Percentiles rank a stretch among this genome's conserved stretches.
These are phyloP conservation scores for Lucifuga dentata DNA, from an alignment of 2,113 vertebrate species.

Conservation along the genomic window DNA sequence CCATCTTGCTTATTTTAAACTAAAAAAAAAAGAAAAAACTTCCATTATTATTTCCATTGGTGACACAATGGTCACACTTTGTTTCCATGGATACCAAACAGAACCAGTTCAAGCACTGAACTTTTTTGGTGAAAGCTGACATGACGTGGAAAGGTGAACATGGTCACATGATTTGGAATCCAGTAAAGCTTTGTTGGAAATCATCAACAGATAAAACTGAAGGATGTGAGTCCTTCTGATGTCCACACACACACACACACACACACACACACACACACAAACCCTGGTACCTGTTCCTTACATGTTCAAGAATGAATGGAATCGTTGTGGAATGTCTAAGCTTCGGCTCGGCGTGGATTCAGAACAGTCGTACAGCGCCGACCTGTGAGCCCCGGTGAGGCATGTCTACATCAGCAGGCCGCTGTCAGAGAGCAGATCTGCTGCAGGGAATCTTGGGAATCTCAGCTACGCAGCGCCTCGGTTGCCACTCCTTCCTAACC, in stretches of 20 bases:
- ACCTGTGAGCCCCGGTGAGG: slow-evolving; percentile 46
- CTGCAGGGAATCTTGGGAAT: slow-evolving; percentile 75
- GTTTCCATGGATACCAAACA: too few species aligned
- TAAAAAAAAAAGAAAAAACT: too few species aligned
- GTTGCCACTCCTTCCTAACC: slow-evolving; percentile 48
- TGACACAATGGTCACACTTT: too few species aligned
- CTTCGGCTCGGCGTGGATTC: slow-evolving; percentile 36
- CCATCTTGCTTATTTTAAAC: too few species aligned
- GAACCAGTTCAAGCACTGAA: too few species aligned
- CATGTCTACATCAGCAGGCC: slow-evolving; percentile 54
- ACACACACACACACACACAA: slow-evolving; percentile 33
- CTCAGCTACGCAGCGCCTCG: slow-evolving; percentile 59
- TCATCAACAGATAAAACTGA: too few species aligned
- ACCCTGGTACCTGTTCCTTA: slow-evolving; percentile 7
- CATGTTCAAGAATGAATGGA: slow-evolving; percentile 50
- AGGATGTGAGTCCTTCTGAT: too few species aligned
- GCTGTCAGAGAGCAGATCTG: slow-evolving; percentile 59
- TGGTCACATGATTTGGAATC: too few species aligned
- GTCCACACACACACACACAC: slow-evolving; percentile 45
- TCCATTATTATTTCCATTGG: too few species aligned
- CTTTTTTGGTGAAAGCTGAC: too few species aligned
- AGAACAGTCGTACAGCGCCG: slow-evolving; percentile 16
- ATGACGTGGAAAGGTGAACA: too few species aligned
- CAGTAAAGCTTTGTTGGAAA: too few species aligned
- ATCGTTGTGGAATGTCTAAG: slow-evolving; percentile 57